These are phyloP conservation scores for Himalopsyche tibetana DNA, from an alignment of 2,888 invertebrate species.

Conservation along the genomic window DNA sequence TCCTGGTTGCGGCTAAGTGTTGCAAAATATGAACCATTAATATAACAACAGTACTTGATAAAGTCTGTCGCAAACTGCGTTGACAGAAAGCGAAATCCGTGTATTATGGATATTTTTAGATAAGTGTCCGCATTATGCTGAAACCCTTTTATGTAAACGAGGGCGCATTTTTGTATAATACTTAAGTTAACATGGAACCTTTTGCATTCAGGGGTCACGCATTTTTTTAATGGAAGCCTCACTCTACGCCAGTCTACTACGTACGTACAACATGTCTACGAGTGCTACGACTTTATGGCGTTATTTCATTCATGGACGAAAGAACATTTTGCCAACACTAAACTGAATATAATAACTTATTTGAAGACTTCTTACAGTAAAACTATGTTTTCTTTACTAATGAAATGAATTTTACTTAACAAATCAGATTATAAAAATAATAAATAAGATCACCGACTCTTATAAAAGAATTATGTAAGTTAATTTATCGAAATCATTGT, in stretches of 20 bases:
- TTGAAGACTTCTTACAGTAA: background rate
- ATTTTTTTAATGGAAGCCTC: background rate
- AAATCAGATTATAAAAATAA: too few species aligned
- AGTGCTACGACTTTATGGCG: background rate
- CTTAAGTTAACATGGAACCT: constrained; percentile 1
- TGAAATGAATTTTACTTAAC: too few species aligned
- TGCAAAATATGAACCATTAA: background rate
- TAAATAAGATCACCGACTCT: too few species aligned
- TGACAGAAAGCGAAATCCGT: background rate
- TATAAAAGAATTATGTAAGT: too few species aligned
- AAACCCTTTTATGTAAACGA: constrained; percentile 2
- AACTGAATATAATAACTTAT: background rate
- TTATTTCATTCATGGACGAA: constrained; percentile 8
- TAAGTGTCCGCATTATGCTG: background rate
- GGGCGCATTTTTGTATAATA: constrained; percentile 7
- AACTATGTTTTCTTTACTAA: too few species aligned
- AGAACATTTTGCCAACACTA: background rate
- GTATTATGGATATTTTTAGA: constrained; percentile 5
- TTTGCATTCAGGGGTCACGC: constrained; percentile 20
- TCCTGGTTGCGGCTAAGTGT: too few species aligned
- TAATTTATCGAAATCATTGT: too few species aligned
- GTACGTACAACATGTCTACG: background rate
- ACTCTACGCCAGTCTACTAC: background rate
- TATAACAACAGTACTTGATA: background rate
- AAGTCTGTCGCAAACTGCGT: background rate